A percentile compares a stretch with the other conserved stretches of the same genome.
These are phyloP conservation scores for Scelioninae gen. 2 DNA, from an alignment of 2,888 invertebrate genomes.

Conservation along the genomic window DNA sequence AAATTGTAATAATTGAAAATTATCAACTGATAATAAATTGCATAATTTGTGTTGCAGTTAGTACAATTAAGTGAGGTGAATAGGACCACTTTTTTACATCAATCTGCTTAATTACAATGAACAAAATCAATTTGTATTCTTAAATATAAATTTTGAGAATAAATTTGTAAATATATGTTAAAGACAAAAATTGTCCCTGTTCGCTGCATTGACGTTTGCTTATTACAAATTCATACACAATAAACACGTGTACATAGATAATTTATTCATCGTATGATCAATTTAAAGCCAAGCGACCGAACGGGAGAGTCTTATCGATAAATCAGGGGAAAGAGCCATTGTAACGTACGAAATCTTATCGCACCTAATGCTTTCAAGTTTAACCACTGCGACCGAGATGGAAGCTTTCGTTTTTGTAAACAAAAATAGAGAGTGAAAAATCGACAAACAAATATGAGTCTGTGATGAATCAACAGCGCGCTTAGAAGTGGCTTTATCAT, in stretches of 20 bases:
- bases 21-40: too few relatives aligned
- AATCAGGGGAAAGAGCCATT: not conserved
- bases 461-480: slow-evolving; percentile 2
- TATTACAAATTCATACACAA: not conserved
- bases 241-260: slow-evolving; percentile 13
- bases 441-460: slow-evolving; percentile 1
- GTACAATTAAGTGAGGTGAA: slow-evolving; percentile 1
- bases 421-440: not conserved
- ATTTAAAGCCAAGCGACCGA: not conserved
- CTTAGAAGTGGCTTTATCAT: too few relatives aligned
- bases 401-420: too few relatives aligned
- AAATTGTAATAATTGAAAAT: too few relatives aligned
- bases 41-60: too few relatives aligned
- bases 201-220: not conserved
- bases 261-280: not conserved
- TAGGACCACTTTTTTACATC: not conserved
- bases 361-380: not conserved
- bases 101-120: not conserved
- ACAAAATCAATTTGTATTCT: too few relatives aligned
- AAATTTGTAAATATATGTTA: too few relatives aligned
- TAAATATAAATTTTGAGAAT: too few relatives aligned
- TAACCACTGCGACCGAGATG: not conserved
- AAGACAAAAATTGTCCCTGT: not conserved
- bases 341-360: not conserved
- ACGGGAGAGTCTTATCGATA: not conserved